These are phyloP conservation scores for Gonocerus acuteangulatus DNA, from an alignment of 2,888 invertebrate genomes.

Conservation along the genomic window DNA sequence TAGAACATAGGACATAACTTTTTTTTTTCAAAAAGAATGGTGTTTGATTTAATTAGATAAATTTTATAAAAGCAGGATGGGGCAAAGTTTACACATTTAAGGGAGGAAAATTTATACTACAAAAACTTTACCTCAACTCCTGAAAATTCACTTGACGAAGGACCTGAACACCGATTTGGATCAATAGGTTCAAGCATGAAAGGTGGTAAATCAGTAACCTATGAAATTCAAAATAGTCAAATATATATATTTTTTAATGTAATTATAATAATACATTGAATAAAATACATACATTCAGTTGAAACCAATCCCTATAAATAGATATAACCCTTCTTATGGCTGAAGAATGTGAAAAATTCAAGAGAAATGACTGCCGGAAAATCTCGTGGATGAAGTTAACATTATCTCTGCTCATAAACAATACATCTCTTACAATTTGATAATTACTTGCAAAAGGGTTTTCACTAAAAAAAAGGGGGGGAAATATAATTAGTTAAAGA, in stretches of 20 bases:
- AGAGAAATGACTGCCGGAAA: slow-evolving; percentile 83
- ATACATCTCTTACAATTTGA: slow-evolving; percentile 71
- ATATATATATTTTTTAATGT: slow-evolving; percentile 52
- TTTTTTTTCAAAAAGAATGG: too few relatives aligned
- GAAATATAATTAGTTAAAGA: too few relatives aligned
- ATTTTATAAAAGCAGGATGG: too few relatives aligned
- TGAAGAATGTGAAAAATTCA: slow-evolving; percentile 80
- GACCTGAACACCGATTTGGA: slow-evolving; percentile 35
- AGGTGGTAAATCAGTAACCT: slow-evolving; percentile 65
- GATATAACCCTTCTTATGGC: slow-evolving; percentile 82
- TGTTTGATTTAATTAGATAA: too few relatives aligned
- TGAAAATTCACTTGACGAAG: slow-evolving; percentile 35
- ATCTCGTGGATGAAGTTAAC: slow-evolving; percentile 92
- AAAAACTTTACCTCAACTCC: slow-evolving; percentile 35
- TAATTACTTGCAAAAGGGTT: slow-evolving; percentile 37
- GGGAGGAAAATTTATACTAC: too few relatives aligned
- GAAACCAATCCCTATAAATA: slow-evolving; percentile 93
- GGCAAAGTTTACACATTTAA: too few relatives aligned
- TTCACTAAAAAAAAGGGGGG: slow-evolving; percentile 32
- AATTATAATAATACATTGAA: slow-evolving; percentile 66
- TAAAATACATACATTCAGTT: slow-evolving; percentile 58
- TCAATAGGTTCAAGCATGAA: slow-evolving; percentile 57
- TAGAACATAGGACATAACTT: too few relatives aligned
- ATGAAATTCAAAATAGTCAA: slow-evolving; percentile 19
- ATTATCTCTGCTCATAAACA: slow-evolving; percentile 80